phyloP scores from a whole-genome alignment of 2,797 vertebrate genomes.

The Premnoplex brunnescens region DNA sequence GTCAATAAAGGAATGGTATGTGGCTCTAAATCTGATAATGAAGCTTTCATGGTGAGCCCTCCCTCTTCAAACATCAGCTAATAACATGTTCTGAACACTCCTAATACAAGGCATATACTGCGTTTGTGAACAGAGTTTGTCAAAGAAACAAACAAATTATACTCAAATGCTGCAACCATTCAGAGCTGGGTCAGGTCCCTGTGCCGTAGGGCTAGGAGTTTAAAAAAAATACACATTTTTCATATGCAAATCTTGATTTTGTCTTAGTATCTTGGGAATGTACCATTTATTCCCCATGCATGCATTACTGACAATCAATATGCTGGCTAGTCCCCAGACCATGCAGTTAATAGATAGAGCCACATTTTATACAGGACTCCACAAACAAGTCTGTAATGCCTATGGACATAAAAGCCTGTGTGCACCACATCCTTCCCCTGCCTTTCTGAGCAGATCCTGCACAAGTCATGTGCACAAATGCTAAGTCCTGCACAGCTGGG shows the following conservation, averaged over 20 bases:
- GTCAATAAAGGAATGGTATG: slow-evolving; percentile 83
- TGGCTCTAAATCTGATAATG: slow-evolving; percentile 82
- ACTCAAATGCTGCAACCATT: slow-evolving; percentile 63
- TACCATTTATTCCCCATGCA: neutral
- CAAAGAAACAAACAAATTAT: slow-evolving; percentile 57
- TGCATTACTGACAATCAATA: neutral
- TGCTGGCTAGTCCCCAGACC: neutral
- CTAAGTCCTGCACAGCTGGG: neutral
- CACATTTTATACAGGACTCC: neutral
- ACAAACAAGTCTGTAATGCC: neutral
- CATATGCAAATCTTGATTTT: neutral
- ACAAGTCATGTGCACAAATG: neutral
- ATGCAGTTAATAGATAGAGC: neutral
- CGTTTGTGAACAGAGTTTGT: slow-evolving; percentile 46
- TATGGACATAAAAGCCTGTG: neutral
- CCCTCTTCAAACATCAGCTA: slow-evolving; percentile 76
- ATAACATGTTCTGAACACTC: slow-evolving; percentile 75
- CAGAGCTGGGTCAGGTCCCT: slow-evolving; percentile 18
- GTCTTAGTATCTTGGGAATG: neutral
- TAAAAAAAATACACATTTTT: neutral
- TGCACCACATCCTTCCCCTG: neutral
- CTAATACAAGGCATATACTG: neutral
- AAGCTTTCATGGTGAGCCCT: slow-evolving; percentile 79
- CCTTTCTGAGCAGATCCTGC: neutral
- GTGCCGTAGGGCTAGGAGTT: neutral